Base-by-base conservation (phyloP, 2,888 invertebrate species). In the Oscheius myriophilus region DNA sequence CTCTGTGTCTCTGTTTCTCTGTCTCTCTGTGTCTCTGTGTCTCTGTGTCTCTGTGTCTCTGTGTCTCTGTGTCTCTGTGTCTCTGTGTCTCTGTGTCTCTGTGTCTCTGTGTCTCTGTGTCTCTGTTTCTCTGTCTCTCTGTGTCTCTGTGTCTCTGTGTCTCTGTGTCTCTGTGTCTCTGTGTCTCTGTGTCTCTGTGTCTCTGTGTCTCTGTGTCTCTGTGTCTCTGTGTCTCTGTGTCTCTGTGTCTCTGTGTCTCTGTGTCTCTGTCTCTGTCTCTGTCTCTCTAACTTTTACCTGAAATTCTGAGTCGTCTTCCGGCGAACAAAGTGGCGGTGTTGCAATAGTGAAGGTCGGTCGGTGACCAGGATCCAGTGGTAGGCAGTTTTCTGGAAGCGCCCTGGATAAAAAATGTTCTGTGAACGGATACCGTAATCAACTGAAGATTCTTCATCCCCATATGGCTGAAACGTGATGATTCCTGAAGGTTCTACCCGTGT, bases 241-340 rank as follows among this genome's bases (percentile, higher is more conserved):
- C n/a, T n/a, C n/a, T n/a, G n/a, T n/a, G 49, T 7, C 4, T 18
- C 49, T n/a, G 43, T 12, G 43, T 11, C 11, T 11, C 43, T 14
- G 43, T 11, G n/a, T 4, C 16, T 18, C 46, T 46, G 46, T n/a
- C 16, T n/a, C 46, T 25, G 11, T 25, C 26, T 53, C 16, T 53
- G 53, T 53, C 11, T 21, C 53, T 53, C 21, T 25, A 6, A 9
- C 9, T 54, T 23, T 52, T 33, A 67, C 67, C 49, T 57, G 57
- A 45, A 58, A 67, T 14, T 67, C 67, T 16, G 67, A 67, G 23
- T 67, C 67, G 26, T 67, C 67, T 46, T 67, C 67, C 33, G 67
- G 67, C 0, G 58, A 58, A 58, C 57, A 57, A 25, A 67, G 51
- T 12, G 67, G 67, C 25, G 67, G 57, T 18, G 45, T 67, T 49